A percentile compares a stretch with the other conserved stretches of the same genome.
These are phyloP conservation scores for Prenolepis imparis DNA, from an alignment of 2,888 invertebrate genomes.

Conservation along the genomic window DNA sequence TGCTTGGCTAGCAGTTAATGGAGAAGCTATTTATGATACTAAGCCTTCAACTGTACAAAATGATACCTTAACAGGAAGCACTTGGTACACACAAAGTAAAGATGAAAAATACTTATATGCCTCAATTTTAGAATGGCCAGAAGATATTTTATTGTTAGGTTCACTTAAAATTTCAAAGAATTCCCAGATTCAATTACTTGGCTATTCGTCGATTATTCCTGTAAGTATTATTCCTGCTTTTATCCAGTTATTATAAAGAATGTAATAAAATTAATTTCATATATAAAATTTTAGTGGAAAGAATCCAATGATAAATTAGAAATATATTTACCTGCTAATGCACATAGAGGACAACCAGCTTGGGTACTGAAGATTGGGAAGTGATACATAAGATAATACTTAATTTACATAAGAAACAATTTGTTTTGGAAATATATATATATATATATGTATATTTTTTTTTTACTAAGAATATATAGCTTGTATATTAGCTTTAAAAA, in stretches of 20 bases:
- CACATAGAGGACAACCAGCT: slow-evolving; percentile 79
- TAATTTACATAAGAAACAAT: slow-evolving; percentile 18
- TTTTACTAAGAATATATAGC: slow-evolving; percentile 58
- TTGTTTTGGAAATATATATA: not conserved
- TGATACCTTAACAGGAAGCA: slow-evolving; percentile 90
- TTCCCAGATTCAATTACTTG: slow-evolving; percentile 86
- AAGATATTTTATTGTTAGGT: slow-evolving; percentile 87
- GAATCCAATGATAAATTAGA: slow-evolving; percentile 52
- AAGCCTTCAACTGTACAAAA: slow-evolving; percentile 94
- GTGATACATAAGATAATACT: not conserved
- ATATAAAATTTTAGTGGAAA: slow-evolving; percentile 75
- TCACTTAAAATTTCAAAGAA: slow-evolving; percentile 45
- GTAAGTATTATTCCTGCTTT: slow-evolving; percentile 55
- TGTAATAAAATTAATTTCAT: slow-evolving; percentile 9
- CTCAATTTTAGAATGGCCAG: slow-evolving; percentile 91
- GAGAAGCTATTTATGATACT: slow-evolving; percentile 94
- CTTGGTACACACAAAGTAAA: slow-evolving; percentile 91
- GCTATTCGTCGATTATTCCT: slow-evolving; percentile 78
- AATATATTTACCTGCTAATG: slow-evolving; percentile 76
- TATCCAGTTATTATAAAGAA: slow-evolving; percentile 24
- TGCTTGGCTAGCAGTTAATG: slow-evolving; percentile 93
- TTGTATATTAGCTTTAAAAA: slow-evolving; percentile 35
- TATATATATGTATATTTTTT: not conserved
- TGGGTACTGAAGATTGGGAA: slow-evolving; percentile 79
- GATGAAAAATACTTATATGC: slow-evolving; percentile 88